These are phyloP conservation scores for Raillietiella orientalis DNA, from an alignment of 2,888 invertebrate genomes.

Conservation along the genomic window DNA sequence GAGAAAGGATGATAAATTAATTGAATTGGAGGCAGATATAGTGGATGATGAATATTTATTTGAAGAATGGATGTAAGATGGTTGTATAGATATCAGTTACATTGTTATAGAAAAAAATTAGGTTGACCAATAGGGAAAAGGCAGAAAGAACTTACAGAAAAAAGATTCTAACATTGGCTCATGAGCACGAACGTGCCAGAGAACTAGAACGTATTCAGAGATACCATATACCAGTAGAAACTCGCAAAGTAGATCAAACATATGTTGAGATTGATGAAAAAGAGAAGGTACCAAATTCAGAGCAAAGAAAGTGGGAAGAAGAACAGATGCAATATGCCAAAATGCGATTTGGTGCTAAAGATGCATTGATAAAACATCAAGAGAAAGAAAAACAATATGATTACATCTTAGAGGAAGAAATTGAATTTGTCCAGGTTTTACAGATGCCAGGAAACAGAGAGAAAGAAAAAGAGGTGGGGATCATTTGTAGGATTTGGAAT, in stretches of 20 bases:
- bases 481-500: neutral
- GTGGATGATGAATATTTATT: conserved; percentile 86
- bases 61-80: conserved; percentile 43
- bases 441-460: conserved; percentile 35
- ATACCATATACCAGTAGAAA: conserved; percentile 67
- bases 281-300: conserved; percentile 22
- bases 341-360: conserved; percentile 72
- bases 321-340: conserved; percentile 78
- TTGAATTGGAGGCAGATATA: conserved; percentile 77
- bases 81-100: conserved; percentile 3
- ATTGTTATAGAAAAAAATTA: conserved; percentile 13
- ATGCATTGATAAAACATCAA: conserved; percentile 24
- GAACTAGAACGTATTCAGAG: conserved; percentile 72
- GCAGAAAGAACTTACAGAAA: conserved; percentile 63
- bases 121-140: conserved; percentile 53
- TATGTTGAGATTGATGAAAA: conserved; percentile 56
- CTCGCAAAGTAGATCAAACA: conserved; percentile 12
- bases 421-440: conserved; percentile 79
- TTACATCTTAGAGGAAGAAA: conserved; percentile 71
- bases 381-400: conserved; percentile 41
- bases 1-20: conserved; percentile 78
- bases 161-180: conserved; percentile 54
- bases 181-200: conserved; percentile 76
- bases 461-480: conserved; percentile 9
- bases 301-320: conserved; percentile 75